phyloP scores from a whole-genome alignment of 2,113 vertebrate species.

The Cardinalis cardinalis region DNA sequence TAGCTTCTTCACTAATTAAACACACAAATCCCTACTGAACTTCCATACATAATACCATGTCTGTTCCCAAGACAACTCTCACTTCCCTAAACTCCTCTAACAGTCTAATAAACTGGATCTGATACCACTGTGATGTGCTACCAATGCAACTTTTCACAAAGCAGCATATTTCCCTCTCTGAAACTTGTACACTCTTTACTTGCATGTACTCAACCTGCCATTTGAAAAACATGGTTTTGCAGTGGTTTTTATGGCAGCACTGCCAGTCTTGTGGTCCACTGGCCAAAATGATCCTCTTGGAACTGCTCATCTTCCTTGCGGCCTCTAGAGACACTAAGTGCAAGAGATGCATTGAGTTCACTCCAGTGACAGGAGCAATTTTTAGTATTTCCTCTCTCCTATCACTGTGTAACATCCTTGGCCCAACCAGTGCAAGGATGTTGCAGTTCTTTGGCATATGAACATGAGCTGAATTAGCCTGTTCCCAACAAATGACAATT shows the following conservation, averaged over 20 bases:
- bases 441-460: background rate
- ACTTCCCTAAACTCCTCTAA: background rate
- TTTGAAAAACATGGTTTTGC: background rate
- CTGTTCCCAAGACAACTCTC: background rate
- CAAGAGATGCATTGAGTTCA: background rate
- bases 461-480: rapidly evolving
- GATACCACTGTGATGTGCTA: background rate
- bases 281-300: background rate
- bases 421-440: background rate
- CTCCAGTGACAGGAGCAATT: background rate
- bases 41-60: background rate
- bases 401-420: background rate
- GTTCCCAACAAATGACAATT: background rate
- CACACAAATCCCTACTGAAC: background rate
- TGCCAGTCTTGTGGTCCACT: background rate
- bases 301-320: background rate
- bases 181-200: background rate
- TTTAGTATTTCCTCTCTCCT: background rate
- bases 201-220: background rate
- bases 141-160: background rate
- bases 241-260: background rate
- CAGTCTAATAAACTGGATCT: background rate
- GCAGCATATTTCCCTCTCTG: background rate
- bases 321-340: background rate
- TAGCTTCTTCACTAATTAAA: background rate